A percentile compares a stretch with the other conserved stretches of the same genome.
Conservation (phyloP, 2,113 vertebrate genomes). For the Phrynosoma platyrhinos region DNA sequence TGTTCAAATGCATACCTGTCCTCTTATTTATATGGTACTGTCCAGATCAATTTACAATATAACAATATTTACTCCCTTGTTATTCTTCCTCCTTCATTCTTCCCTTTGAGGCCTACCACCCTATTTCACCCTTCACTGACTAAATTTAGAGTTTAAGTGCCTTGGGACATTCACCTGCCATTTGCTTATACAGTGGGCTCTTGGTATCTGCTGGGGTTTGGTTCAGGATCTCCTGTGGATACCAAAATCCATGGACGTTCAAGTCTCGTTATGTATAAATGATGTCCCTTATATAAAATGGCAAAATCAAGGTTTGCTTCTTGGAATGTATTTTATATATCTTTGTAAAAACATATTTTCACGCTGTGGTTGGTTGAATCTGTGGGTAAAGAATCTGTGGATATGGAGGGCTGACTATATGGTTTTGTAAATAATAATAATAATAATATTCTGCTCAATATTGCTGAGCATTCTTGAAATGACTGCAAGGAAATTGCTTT, state of each 20-base stretch:
- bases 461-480: slow-evolving; percentile 39
- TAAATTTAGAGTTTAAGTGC: neutral
- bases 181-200: neutral
- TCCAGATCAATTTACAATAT: neutral
- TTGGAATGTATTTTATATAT: no score
- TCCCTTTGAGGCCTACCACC: neutral
- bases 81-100: neutral
- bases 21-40: neutral
- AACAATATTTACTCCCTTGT: neutral
- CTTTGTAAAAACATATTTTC: no score
- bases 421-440: neutral
- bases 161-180: neutral
- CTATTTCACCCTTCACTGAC: neutral
- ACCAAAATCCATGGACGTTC: no score
- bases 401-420: neutral
- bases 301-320: no score
- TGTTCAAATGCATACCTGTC: neutral
- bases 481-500: neutral
- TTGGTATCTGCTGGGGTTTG: no score
- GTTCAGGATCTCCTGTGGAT: no score
- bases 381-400: no score
- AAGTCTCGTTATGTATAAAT: no score
- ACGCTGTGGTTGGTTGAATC: no score
- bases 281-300: no score
- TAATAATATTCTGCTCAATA: neutral